Conservation (phyloP, 92 coral and sea anemone species). For the Palythoa grandis region DNA sequence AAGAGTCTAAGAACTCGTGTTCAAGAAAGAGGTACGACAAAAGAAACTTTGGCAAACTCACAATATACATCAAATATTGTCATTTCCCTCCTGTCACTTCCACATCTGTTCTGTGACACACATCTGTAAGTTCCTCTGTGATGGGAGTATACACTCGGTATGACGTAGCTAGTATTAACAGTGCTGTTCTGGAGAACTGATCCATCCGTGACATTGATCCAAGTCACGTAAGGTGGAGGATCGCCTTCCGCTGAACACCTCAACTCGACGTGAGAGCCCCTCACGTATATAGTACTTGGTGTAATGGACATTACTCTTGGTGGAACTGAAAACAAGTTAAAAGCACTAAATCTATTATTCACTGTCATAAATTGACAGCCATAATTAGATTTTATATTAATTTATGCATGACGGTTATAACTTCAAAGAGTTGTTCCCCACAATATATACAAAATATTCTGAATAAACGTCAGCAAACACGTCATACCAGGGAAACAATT, state of each 20-base stretch:
- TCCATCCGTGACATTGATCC: neutral
- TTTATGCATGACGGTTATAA: no score
- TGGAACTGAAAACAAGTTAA: neutral
- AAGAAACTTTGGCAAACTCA: neutral
- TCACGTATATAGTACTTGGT: neutral
- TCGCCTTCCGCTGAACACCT: neutral
- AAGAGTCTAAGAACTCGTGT: no score
- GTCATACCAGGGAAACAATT: no score
- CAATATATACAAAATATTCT: no score
- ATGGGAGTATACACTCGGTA: neutral
- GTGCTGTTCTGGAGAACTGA: neutral
- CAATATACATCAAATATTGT: neutral
- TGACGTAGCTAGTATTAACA: neutral
- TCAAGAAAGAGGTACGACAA: no score
- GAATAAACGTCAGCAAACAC: no score
- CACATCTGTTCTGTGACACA: neutral
- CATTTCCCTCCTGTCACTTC: neutral
- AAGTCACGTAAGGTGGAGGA: neutral
- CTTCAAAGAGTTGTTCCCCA: no score
- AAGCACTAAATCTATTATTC: no score
- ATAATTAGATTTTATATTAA: no score
- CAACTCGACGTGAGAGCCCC: neutral
- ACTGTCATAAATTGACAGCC: no score
- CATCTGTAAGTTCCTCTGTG: constrained; percentile 26
- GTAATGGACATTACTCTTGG: neutral